Evolutionary conservation across 2,888 invertebrate species (phyloP).

Genomic region (Leucoma salicis): DNA sequence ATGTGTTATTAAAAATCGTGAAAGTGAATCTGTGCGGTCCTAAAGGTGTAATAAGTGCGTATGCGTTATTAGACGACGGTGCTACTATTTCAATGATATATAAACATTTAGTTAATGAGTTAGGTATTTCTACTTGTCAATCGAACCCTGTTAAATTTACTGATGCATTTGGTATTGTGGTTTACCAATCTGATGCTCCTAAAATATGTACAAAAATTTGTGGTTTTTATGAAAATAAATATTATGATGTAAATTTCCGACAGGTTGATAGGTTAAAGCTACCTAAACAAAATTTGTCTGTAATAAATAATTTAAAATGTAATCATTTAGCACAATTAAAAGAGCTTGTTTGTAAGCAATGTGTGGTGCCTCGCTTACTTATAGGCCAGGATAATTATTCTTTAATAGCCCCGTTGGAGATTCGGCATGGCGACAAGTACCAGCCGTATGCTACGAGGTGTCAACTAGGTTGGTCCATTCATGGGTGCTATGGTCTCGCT

Average conservation of each 20-base stretch:
- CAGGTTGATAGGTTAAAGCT: constrained; percentile 16
- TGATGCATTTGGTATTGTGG: no score
- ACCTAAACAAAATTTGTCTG: constrained; percentile 17
- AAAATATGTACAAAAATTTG: constrained; percentile 11
- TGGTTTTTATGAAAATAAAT: constrained; percentile 6
- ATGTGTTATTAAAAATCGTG: no score
- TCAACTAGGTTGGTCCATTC: no score
- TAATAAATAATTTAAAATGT: constrained; percentile 9
- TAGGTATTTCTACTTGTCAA: no score
- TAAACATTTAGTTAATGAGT: no score
- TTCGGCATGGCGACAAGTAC: no score
- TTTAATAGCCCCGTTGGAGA: constrained; percentile 18
- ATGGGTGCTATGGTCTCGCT: not conserved
- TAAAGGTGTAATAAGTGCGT: no score
- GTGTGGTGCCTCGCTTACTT: constrained; percentile 14
- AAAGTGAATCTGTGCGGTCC: no score
- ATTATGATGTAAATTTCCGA: constrained; percentile 10
- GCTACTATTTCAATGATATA: no score
- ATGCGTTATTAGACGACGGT: no score
- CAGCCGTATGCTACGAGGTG: no score
- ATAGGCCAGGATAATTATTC: constrained; percentile 27
- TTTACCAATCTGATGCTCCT: constrained; percentile 13
- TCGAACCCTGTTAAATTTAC: no score
- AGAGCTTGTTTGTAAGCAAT: not conserved
- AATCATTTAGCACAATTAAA: constrained; percentile 10